phyloP scores from a whole-genome alignment of 2,797 vertebrate genomes.

The Leptodactylus fallax region DNA sequence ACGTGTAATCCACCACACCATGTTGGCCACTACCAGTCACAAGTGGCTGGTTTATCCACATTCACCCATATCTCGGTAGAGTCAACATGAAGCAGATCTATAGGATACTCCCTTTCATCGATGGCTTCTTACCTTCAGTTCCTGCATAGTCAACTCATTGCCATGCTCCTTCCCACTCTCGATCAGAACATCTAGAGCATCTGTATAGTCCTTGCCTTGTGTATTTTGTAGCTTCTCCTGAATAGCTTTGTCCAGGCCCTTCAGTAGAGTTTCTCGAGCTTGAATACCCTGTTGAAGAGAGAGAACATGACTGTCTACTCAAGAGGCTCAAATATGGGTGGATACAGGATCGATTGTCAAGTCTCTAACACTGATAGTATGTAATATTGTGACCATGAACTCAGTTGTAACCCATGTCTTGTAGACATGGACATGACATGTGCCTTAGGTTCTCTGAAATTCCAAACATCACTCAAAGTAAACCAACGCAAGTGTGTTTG shows the following conservation, averaged over 20 bases:
- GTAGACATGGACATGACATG: neutral
- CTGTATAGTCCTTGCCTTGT: conserved; percentile 92
- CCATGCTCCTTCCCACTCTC: conserved; percentile 95
- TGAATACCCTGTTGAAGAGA: conserved; percentile 84
- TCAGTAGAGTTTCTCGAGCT: conserved; percentile 90
- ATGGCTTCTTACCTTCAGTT: conserved; percentile 86
- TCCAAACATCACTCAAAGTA: neutral
- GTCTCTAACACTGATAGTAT: neutral
- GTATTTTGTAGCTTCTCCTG: conserved; percentile 90
- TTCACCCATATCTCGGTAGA: neutral
- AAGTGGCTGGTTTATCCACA: neutral
- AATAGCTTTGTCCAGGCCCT: conserved; percentile 93
- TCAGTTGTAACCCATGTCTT: neutral
- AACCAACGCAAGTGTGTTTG: neutral
- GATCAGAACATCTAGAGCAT: conserved; percentile 93
- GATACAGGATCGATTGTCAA: neutral
- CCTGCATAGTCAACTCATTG: conserved; percentile 95
- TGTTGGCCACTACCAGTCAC: neutral
- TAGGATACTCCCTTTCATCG: neutral
- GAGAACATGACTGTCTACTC: neutral
- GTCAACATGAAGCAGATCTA: neutral
- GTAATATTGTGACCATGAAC: neutral
- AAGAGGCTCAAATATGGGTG: neutral
- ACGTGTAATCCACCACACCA: neutral
- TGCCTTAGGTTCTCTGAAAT: neutral